A percentile compares a stretch with the other conserved stretches of the same genome.
Conservation (phyloP, 2,113 vertebrate genomes). For the Chionomys nivalis region DNA sequence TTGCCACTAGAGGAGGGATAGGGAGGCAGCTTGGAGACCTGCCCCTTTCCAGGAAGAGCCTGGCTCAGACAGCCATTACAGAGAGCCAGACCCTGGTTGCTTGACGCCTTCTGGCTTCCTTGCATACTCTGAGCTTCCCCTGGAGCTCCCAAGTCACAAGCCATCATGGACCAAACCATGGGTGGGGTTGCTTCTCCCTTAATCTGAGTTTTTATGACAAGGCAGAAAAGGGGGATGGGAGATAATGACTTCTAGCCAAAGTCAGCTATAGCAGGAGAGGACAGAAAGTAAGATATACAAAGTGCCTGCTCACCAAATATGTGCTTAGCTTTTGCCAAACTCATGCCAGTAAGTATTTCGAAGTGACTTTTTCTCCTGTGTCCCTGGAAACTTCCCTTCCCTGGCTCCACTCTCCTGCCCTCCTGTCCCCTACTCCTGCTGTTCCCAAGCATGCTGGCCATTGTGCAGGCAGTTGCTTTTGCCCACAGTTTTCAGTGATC, state of each 20-base stretch:
- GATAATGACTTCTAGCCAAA: background rate
- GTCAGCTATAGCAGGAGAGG: background rate
- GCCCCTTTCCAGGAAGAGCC: background rate
- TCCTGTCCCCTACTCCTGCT: background rate
- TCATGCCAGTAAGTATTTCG: background rate
- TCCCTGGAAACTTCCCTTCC: background rate
- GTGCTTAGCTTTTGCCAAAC: background rate
- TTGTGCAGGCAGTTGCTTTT: background rate
- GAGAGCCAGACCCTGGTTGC: background rate
- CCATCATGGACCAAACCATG: too few species aligned
- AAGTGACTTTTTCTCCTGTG: constrained; percentile 6
- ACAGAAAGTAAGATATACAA: background rate
- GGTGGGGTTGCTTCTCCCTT: background rate
- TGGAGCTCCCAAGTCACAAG: background rate
- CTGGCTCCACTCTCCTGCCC: background rate
- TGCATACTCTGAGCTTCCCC: background rate
- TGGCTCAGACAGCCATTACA: background rate
- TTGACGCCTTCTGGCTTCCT: background rate
- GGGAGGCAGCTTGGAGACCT: background rate
- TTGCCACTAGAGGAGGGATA: background rate
- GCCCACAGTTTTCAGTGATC: background rate
- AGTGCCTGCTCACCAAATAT: background rate
- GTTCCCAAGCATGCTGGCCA: background rate
- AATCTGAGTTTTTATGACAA: background rate
- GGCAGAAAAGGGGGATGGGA: background rate